These are phyloP conservation scores for Mesorhabditis spiculigera DNA, from an alignment of 2,888 invertebrate species.

Conservation along the genomic window DNA sequence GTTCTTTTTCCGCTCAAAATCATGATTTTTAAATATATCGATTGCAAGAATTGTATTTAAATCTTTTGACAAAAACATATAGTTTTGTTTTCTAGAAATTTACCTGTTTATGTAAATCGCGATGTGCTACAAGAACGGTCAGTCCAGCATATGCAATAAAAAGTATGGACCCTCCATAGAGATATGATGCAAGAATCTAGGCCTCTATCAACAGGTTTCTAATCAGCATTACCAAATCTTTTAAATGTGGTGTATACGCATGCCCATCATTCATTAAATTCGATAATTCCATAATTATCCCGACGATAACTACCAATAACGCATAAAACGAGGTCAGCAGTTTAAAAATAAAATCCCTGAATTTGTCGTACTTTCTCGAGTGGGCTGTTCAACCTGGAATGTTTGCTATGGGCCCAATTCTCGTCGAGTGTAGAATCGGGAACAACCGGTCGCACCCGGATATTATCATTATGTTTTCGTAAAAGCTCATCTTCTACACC, in stretches of 20 bases:
- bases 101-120: conserved; percentile 6
- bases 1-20: neutral
- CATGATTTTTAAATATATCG: neutral
- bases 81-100: neutral
- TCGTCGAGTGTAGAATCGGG: neutral
- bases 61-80: no score
- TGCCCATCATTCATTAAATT: conserved; percentile 30
- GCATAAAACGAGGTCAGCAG: conserved; percentile 41
- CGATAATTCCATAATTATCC: conserved; percentile 36
- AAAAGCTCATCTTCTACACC: no score
- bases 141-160: conserved; percentile 32
- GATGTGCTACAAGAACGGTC: conserved; percentile 12
- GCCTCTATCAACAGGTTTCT: neutral
- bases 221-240: conserved; percentile 27
- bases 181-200: conserved; percentile 30
- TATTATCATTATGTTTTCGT: neutral
- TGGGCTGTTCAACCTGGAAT: neutral
- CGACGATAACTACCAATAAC: conserved; percentile 39
- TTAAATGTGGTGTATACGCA: conserved; percentile 15
- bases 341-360: conserved; percentile 26
- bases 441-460: conserved; percentile 2
- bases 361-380: conserved; percentile 5
- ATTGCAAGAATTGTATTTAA: neutral
- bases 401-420: neutral
- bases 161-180: conserved; percentile 30